Base-by-base conservation (phyloP, 1,140 invertebrate genomes). In the Diuraphis noxia region DNA sequence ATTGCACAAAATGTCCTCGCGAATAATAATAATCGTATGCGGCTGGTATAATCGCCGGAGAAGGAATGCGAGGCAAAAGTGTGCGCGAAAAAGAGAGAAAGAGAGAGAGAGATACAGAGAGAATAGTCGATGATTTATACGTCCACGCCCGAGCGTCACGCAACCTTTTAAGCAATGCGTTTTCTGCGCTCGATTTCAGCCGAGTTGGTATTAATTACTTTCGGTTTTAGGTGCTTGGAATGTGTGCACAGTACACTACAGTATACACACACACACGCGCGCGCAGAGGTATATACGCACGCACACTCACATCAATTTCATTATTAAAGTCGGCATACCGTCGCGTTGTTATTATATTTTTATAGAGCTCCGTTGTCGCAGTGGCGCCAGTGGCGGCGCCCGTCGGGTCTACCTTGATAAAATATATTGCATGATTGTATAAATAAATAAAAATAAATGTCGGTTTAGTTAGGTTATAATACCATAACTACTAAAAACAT, bases 61-160 rank as follows among this genome's bases (percentile, higher is more conserved):
- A 30, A 41, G 40, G 38, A 84, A 84, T 43, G 40, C 1, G 56
- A 72, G 1, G 40, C 4, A 4, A 13, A 41, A n/a, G 38, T 41
- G 40, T 82, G 38, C 34, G 30, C 34, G 17, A 0, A 19, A 17
- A 34, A 13, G 36, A 23, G 79, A 40, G 17, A n/a, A 7, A 84
- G 81, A 84, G 40, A 84, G 21, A 84, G 81, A 84, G 40, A 84
- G n/a, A n/a, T n/a, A n/a, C n/a, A n/a, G 21, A 84, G 81, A 84
- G 40, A 84, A 84, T 84, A 40, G 38, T 84, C 40, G 81, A 84
- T 84, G 40, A 84, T 84, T 84, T 84, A 49, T 49, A 41, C 40
- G 40, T 84, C 40, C 81, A 9, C 38, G 36, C 38, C 38, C 36
- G 21, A 13, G 34, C 25, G 81, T n/a, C 23, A 25, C 25, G 81